Evolutionary conservation across 1,140 invertebrate genomes (phyloP).

Genomic region (Cydia splendana): DNA sequence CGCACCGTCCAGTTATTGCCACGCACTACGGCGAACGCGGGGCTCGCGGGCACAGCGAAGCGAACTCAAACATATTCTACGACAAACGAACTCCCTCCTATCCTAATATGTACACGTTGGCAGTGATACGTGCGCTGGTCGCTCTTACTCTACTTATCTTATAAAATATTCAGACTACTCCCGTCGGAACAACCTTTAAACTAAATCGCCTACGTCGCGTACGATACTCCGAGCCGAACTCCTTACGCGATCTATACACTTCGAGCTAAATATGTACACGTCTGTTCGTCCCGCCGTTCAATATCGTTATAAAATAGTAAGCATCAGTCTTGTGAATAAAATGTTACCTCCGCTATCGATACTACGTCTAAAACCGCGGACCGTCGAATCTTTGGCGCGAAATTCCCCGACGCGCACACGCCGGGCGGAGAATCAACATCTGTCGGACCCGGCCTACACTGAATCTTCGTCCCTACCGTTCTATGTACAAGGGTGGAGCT

Average conservation of each 20-base stretch:
- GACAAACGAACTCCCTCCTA: conserved; percentile 41
- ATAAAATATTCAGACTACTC: conserved; percentile 64
- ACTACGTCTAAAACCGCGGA: conserved; percentile 41
- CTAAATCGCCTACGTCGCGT: conserved; percentile 46
- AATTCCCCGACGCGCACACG: conserved; percentile 35
- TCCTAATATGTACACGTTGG: conserved; percentile 70
- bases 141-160: conserved; percentile 55
- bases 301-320: conserved; percentile 71
- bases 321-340: conserved; percentile 75
- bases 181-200: conserved; percentile 38
- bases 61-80: conserved; percentile 48
- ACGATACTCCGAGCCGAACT: conserved; percentile 34
- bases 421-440: conserved; percentile 59
- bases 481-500: too few relatives aligned
- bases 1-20: neutral
- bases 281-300: conserved; percentile 54
- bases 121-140: conserved; percentile 73
- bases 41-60: conserved; percentile 41
- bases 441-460: conserved; percentile 40
- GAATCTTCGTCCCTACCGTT: neutral
- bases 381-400: conserved; percentile 48
- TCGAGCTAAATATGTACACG: conserved; percentile 66
- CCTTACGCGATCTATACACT: conserved; percentile 52
- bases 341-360: conserved; percentile 45
- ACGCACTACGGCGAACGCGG: conserved; percentile 25